Base-by-base conservation (phyloP, 2,888 invertebrate species). In the Creontiades dilutus region DNA sequence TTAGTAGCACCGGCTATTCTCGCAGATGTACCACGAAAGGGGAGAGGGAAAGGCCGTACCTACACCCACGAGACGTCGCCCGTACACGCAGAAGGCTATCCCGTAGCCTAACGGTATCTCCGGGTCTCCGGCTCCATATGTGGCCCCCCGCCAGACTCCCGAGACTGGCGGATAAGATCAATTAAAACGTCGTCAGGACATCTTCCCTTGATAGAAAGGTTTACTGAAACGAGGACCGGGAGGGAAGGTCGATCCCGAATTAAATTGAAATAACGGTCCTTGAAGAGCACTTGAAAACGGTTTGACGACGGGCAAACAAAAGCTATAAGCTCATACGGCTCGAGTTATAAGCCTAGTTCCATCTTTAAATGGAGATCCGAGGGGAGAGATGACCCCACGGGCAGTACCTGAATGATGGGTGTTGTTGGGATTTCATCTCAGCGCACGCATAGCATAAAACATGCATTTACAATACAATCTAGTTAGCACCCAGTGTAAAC, bases 201-300 rank as follows among this genome's bases (percentile, higher is more conserved):
- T 61, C 61, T 82, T 81, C 48, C 52, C 52, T 57, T 61, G 85
- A 61, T 37, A 37, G 37, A 61, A 61, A 85, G 85, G 37, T 55
- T 85, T 55, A 85, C 37, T 61, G 61, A 61, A 85, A 85, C n/a
- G 61, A 55, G 85, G 27, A 37, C 12, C 16, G 46, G 37, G 61
- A 13, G 46, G 48, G 82, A 52, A 14, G 52, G 52, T 14, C 28
- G 28, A 61, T 37, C 55, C 46, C 28, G 85, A 85, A 85, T 61
- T 85, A 55, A 85, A 85, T 85, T 85, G 85, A 85, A 85, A 85
- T 85, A 85, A 85, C 85, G 85, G 85, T 5, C 84, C 55, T 52
- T n/a, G 27, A 48, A 52, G 84, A 57, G 27, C 61, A n/a, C 16
- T 57, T 85, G 85, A 57, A 68, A 85, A 85, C 85, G 57, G 52